A percentile compares a stretch with the other conserved stretches of the same genome.
These are phyloP conservation scores for Pseudomugil gertrudae DNA, from an alignment of 2,797 vertebrate genomes.

Conservation along the genomic window DNA sequence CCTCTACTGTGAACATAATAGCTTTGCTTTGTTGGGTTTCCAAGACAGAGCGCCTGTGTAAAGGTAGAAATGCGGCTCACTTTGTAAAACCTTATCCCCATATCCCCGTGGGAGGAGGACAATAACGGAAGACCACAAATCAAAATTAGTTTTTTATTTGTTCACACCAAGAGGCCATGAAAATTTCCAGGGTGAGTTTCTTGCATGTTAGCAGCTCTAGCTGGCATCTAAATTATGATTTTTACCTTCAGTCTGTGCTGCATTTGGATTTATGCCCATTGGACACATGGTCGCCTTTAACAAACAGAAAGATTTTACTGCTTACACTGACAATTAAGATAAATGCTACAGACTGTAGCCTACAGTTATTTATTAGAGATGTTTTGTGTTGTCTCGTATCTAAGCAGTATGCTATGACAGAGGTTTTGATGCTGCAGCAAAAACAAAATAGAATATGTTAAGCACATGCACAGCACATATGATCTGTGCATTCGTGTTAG, in stretches of 20 bases:
- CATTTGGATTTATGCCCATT: background rate
- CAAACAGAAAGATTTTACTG: background rate
- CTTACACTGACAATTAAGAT: background rate
- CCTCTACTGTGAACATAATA: constrained; percentile 68
- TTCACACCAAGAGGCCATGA: constrained; percentile 47
- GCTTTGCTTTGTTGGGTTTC: constrained; percentile 66
- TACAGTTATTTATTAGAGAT: background rate
- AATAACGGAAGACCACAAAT: constrained; percentile 68
- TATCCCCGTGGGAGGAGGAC: constrained; percentile 35
- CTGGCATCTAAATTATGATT: no score
- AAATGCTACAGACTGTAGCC: background rate
- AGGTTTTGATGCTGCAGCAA: background rate
- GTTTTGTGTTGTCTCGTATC: background rate
- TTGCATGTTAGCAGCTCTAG: no score
- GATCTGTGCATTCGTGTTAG: background rate
- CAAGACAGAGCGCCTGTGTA: constrained; percentile 56
- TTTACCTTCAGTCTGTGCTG: background rate
- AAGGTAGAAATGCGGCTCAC: constrained; percentile 62
- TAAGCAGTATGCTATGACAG: background rate
- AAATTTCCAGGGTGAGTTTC: constrained; percentile 26
- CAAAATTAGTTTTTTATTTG: constrained; percentile 63
- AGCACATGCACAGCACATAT: background rate
- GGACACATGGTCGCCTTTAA: background rate
- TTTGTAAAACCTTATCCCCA: constrained; percentile 48
- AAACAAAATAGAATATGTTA: background rate